phyloP scores from a whole-genome alignment of 2,888 invertebrate genomes.

The Thyatira batis region DNA sequence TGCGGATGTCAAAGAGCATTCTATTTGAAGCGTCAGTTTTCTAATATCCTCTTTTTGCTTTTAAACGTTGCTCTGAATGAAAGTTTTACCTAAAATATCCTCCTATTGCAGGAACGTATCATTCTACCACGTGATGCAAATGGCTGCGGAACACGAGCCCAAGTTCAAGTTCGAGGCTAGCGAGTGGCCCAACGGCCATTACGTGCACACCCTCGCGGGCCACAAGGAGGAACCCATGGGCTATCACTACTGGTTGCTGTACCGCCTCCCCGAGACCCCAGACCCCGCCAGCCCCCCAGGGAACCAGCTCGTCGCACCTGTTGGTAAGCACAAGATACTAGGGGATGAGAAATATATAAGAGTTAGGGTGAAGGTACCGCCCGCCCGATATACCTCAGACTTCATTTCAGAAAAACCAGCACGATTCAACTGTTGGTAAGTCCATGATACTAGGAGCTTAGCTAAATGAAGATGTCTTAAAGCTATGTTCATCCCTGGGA shows the following conservation, averaged over 20 bases:
- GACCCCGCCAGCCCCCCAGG: conserved; percentile 91
- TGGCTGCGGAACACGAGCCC: conserved; percentile 90
- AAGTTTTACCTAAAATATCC: no score
- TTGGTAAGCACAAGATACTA: conserved; percentile 88
- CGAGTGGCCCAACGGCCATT: conserved; percentile 96
- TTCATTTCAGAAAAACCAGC: no score
- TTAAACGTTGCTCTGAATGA: no score
- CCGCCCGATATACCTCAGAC: no score
- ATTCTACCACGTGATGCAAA: conserved; percentile 89
- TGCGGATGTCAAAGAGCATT: no score
- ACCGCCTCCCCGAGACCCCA: conserved; percentile 90
- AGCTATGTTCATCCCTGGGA: no score
- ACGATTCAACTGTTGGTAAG: no score
- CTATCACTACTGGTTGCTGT: conserved; percentile 94
- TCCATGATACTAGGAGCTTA: no score
- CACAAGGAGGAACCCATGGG: conserved; percentile 91
- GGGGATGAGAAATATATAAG: no score
- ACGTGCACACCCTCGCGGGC: conserved; percentile 92
- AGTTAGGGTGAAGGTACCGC: no score
- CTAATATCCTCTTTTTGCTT: background rate
- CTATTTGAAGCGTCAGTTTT: no score
- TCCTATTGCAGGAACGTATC: conserved; percentile 83
- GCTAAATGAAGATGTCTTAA: no score
- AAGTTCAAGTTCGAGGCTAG: conserved; percentile 89
- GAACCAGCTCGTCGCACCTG: conserved; percentile 93